phyloP scores from a whole-genome alignment of 2,888 invertebrate species.

The Chaetogeoica ovagalla region DNA sequence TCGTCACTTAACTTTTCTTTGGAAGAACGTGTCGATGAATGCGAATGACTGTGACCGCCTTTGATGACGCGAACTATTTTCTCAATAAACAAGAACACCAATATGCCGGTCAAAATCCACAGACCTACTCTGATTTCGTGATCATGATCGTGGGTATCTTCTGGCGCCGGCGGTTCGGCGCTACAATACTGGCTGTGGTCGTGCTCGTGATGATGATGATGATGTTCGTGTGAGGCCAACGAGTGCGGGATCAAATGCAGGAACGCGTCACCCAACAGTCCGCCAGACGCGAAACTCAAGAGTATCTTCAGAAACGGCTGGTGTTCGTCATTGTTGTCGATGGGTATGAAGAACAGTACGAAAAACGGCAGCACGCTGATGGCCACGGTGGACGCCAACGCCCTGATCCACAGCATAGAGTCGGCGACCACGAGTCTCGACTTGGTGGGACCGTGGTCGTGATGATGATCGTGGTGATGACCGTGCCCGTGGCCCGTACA shows the following conservation, averaged over 20 bases:
- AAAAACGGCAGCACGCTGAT: slow-evolving; percentile 95
- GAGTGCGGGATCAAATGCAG: slow-evolving; percentile 98
- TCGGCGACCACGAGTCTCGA: slow-evolving; percentile 56
- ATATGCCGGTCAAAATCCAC: slow-evolving; percentile 91
- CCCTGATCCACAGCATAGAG: slow-evolving; percentile 71
- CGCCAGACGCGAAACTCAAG: slow-evolving; percentile 91
- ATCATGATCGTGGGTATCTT: slow-evolving; percentile 63
- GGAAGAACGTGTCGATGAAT: slow-evolving; percentile 58
- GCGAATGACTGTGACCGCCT: slow-evolving; percentile 78
- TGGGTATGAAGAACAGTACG: slow-evolving; percentile 87
- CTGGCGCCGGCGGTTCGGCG: slow-evolving; percentile 62
- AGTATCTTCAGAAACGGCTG: slow-evolving; percentile 86
- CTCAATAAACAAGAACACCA: slow-evolving; percentile 89
- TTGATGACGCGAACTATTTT: slow-evolving; percentile 87
- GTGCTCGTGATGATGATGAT: slow-evolving; percentile 59
- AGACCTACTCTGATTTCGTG: slow-evolving; percentile 86
- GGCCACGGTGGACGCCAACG: slow-evolving; percentile 85
- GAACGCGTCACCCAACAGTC: slow-evolving; percentile 97
- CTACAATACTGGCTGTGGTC: slow-evolving; percentile 59
- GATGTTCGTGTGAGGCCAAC: slow-evolving; percentile 65
- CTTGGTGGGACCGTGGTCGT: slow-evolving; percentile 59
- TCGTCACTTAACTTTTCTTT: slow-evolving; percentile 52
- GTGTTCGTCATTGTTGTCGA: slow-evolving; percentile 82
- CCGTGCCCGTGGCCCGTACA: slow-evolving; percentile 60
- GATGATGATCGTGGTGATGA: slow-evolving; percentile 58